These are phyloP conservation scores for Diarsia dahlii DNA, from an alignment of 2,888 invertebrate genomes.

Conservation along the genomic window DNA sequence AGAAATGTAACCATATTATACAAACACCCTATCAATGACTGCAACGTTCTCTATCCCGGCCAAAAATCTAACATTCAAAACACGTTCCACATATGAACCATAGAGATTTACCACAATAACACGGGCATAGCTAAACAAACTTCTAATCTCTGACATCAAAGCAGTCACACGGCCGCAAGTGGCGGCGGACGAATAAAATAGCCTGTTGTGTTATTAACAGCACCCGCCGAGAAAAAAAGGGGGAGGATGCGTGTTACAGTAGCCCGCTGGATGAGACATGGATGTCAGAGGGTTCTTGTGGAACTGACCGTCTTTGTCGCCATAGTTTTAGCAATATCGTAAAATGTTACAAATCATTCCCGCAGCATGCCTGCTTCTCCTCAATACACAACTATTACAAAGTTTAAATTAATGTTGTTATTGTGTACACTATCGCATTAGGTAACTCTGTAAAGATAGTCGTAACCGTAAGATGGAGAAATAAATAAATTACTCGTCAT, in stretches of 20 bases:
- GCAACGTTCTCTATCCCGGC: background rate
- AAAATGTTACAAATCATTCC: no score
- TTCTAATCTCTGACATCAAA: constrained; percentile 88
- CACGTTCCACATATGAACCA: constrained; percentile 38
- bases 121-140: constrained; percentile 76
- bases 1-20: background rate
- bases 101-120: constrained; percentile 54
- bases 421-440: no score
- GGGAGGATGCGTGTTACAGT: constrained; percentile 67
- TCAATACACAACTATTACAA: no score
- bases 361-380: no score
- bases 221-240: constrained; percentile 81
- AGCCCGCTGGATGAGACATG: constrained; percentile 71
- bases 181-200: constrained; percentile 87
- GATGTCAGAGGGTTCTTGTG: background rate
- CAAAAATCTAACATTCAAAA: constrained; percentile 39
- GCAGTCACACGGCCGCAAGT: constrained; percentile 86
- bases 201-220: constrained; percentile 90
- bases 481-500: no score
- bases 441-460: no score
- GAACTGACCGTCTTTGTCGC: background rate
- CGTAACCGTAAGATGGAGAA: no score
- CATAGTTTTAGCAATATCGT: background rate
- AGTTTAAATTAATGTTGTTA: no score
- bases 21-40: background rate